A percentile compares a stretch with the other conserved stretches of the same genome.
These are phyloP conservation scores for Rhabditoides inermis DNA, from an alignment of 2,888 invertebrate species.

Conservation along the genomic window DNA sequence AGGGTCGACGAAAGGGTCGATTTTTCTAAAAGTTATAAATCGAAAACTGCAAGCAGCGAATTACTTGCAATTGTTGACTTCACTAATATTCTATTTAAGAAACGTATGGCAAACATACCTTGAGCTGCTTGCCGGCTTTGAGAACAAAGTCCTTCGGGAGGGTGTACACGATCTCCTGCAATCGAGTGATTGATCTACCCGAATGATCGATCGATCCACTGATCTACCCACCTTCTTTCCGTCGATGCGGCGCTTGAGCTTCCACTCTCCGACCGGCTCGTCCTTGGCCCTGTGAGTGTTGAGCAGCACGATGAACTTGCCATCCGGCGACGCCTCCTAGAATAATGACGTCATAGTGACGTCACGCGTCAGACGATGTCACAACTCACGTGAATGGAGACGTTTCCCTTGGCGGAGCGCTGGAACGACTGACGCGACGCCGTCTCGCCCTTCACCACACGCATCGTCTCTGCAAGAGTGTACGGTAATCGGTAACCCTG, in stretches of 20 bases:
- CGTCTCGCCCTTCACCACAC: constrained; percentile 53
- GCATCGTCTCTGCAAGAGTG: constrained; percentile 22
- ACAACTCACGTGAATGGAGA: constrained; percentile 49
- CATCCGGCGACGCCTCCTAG: constrained; percentile 54
- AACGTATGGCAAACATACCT: constrained; percentile 12
- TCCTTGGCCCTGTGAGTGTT: constrained; percentile 54
- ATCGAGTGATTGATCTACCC: constrained; percentile 47
- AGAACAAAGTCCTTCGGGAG: constrained; percentile 29
- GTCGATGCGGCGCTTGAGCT: constrained; percentile 51
- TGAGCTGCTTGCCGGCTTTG: constrained; percentile 32
- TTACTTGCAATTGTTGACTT: neutral
- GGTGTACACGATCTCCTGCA: constrained; percentile 36
- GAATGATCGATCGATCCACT: neutral
- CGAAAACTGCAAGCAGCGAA: neutral
- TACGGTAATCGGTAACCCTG: too few relatives aligned
- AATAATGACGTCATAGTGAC: neutral
- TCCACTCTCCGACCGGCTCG: constrained; percentile 53
- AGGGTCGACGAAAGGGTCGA: neutral
- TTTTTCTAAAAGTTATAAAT: neutral
- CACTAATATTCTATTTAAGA: neutral
- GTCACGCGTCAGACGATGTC: too few relatives aligned
- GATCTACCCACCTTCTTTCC: constrained; percentile 17
- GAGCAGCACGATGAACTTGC: constrained; percentile 55
- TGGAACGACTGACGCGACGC: constrained; percentile 58
- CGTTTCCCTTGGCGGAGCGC: constrained; percentile 56